phyloP scores from a whole-genome alignment of 2,888 invertebrate species.

The Thalpophila matura region DNA sequence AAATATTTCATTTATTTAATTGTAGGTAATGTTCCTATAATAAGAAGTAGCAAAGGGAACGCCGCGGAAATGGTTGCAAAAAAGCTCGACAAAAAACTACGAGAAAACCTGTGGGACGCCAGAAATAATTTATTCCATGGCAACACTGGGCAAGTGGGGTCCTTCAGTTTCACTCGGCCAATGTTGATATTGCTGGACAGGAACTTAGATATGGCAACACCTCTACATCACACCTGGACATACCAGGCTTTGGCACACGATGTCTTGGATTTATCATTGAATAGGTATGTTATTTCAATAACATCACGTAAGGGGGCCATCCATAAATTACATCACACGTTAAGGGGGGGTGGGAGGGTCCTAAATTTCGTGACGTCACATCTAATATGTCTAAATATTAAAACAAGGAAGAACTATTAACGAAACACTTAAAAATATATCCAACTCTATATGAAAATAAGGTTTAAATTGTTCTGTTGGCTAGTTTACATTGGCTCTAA shows the following conservation, averaged over 20 bases:
- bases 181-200: conserved; percentile 97
- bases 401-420: too few species aligned
- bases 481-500: too few species aligned
- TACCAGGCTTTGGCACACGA: conserved; percentile 99
- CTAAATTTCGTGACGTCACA: too few species aligned
- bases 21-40: conserved; percentile 96
- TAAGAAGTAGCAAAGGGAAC: conserved; percentile 97
- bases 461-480: too few species aligned
- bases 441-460: too few species aligned
- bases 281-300: conserved; percentile 89
- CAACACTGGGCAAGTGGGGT: conserved; percentile 94
- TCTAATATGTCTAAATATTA: too few species aligned
- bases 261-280: conserved; percentile 97
- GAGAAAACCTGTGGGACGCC: conserved; percentile 99
- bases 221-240: conserved; percentile 99
- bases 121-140: conserved; percentile 98
- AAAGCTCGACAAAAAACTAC: conserved; percentile 98
- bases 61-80: conserved; percentile 99
- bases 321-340: too few species aligned
- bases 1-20: conserved; percentile 38
- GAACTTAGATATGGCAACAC: conserved; percentile 99
- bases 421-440: too few species aligned
- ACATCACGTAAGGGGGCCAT: too few species aligned
- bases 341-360: too few species aligned
- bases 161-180: conserved; percentile 97